Evolutionary conservation across 2,113 vertebrate species (phyloP), one percentile per base, ranked within the genome.

Genomic region (Heterotilapia buettikoferi): DNA sequence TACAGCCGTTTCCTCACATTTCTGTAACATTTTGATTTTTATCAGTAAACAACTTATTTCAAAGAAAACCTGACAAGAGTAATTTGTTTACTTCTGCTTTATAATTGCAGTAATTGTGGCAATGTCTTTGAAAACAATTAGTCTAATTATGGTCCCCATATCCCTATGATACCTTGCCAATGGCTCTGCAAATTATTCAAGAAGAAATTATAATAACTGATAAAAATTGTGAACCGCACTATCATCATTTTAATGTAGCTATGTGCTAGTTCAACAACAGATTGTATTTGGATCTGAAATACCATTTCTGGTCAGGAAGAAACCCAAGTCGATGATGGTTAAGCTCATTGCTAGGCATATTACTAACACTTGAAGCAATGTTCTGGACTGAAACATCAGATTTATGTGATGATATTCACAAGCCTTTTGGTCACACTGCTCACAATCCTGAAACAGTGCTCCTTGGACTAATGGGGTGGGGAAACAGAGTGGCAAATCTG

Each of bases 1-100:
- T 73, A 26, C 21, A 73, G 21, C 14, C 0, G 1, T 11, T 73
- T 73, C 21, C 14, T 73, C 21, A 26, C 0, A 26, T 45, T 73
- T 47, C 14, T 47, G 24, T 47, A 7, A 26, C 43, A 76, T 76
- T 76, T 76, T 29, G 24, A 0, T 14, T 14, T 31, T 2, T 11
- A 26, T 29, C 1, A 29, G 1, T 29, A 47, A 13, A 78, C 71
- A 78, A 6, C 26, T 1, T 4, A 50, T 50, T 50, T 78, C 1
- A 19, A 78, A 78, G 26, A 47, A 78, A 78, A 78, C 16, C 3
- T 16, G 31, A 50, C 16, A 31, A 50, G 16, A 50, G 3, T 78
- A n/a, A 78, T 78, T 50, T 78, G 6, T 78, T 78, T 50, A 50
- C 16, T 31, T 50, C 10, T 31, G 26, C 71, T 78, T 31, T 78